phyloP scores from a whole-genome alignment of 53 echinoderm and acorn worm genomes.

The Crossaster papposus region DNA sequence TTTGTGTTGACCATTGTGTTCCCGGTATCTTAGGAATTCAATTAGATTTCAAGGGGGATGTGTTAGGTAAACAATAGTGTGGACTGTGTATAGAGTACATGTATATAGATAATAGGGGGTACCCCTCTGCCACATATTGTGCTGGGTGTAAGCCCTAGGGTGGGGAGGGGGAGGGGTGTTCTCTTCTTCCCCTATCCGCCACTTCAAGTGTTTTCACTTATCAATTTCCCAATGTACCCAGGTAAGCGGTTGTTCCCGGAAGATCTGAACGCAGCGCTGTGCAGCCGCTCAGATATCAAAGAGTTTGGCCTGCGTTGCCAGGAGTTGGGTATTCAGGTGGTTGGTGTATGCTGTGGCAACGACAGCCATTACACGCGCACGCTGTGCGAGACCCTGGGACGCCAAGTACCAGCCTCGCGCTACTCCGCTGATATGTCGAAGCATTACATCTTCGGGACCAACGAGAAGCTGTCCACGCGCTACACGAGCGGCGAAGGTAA shows the following conservation, averaged over 20 bases:
- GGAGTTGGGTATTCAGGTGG: conserved; percentile 81
- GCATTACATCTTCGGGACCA: conserved; percentile 68
- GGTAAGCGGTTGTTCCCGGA: conserved; percentile 76
- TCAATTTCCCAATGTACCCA: conserved; percentile 33
- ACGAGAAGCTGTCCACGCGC: conserved; percentile 45
- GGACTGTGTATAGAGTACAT: no score
- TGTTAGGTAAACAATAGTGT: no score
- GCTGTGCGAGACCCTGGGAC: conserved; percentile 80
- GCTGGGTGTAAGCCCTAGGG: no score
- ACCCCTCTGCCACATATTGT: no score
- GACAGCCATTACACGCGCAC: conserved; percentile 84
- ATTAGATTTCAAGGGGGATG: no score
- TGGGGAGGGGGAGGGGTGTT: no score
- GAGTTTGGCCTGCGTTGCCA: conserved; percentile 75
- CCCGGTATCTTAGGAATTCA: no score
- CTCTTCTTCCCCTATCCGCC: no score
- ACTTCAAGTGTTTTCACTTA: no score
- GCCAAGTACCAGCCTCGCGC: conserved; percentile 73
- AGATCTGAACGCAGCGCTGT: conserved; percentile 72
- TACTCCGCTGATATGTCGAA: conserved; percentile 80
- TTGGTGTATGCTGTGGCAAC: conserved; percentile 94
- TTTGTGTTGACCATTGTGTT: no score
- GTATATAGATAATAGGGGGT: no score
- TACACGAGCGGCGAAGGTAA: conserved; percentile 3
- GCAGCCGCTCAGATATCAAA: conserved; percentile 66